phyloP scores from a whole-genome alignment of 2,888 invertebrate genomes.

The Mesochorus sp. region DNA sequence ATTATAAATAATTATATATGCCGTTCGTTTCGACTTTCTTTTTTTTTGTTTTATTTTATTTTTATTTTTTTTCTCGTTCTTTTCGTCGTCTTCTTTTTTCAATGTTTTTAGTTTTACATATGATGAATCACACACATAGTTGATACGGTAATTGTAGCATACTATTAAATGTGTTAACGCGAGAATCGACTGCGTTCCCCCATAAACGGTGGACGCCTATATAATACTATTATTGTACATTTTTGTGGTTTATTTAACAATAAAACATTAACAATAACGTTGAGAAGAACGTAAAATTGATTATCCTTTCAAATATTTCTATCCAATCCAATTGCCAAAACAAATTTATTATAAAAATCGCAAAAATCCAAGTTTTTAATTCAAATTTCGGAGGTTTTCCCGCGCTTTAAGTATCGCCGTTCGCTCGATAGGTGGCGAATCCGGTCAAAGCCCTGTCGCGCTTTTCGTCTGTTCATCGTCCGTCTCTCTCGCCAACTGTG shows the following conservation, averaged over 20 bases:
- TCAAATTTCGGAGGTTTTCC: not conserved
- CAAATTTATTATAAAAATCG: too few species aligned
- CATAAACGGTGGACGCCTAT: slow-evolving; percentile 68
- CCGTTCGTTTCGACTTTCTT: slow-evolving; percentile 65
- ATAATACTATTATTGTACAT: slow-evolving; percentile 81
- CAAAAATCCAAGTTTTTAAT: too few species aligned
- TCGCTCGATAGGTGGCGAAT: slow-evolving; percentile 10
- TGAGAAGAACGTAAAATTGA: slow-evolving; percentile 43
- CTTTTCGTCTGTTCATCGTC: slow-evolving; percentile 42
- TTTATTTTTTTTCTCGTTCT: slow-evolving; percentile 63
- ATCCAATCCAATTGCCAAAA: too few species aligned
- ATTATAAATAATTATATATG: slow-evolving; percentile 69
- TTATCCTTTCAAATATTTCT: not conserved
- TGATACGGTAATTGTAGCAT: slow-evolving; percentile 78
- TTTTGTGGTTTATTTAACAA: slow-evolving; percentile 82
- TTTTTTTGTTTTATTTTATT: slow-evolving; percentile 73
- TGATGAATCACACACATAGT: slow-evolving; percentile 64
- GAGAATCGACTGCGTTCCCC: slow-evolving; percentile 75
- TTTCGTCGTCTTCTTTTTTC: slow-evolving; percentile 61
- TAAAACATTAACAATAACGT: slow-evolving; percentile 74
- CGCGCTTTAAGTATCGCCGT: not conserved
- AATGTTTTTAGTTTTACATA: slow-evolving; percentile 75
- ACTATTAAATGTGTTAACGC: slow-evolving; percentile 79
- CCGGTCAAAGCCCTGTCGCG: not conserved
- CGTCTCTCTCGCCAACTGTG: slow-evolving; percentile 51